A percentile compares a stretch with the other conserved stretches of the same genome.
These are phyloP conservation scores for Cephalopholis sonnerati DNA, from an alignment of 2,113 vertebrate genomes.

Conservation along the genomic window DNA sequence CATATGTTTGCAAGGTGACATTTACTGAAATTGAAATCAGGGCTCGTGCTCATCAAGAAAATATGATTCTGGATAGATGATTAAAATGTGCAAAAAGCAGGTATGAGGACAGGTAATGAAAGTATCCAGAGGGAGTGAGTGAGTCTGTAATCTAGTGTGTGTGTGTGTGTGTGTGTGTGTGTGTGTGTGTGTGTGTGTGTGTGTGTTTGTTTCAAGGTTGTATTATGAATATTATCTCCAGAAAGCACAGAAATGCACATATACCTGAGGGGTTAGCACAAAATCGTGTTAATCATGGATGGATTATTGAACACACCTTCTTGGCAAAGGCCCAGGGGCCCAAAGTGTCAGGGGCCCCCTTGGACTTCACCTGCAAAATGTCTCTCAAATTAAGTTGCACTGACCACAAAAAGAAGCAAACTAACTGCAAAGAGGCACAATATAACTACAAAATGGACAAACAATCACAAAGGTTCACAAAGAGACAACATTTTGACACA, in stretches of 20 bases:
- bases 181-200: no score
- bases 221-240: neutral
- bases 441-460: no score
- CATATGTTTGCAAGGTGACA: neutral
- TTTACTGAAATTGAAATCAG: neutral
- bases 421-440: no score
- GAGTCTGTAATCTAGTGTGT: neutral
- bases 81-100: neutral
- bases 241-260: neutral
- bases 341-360: no score
- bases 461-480: no score
- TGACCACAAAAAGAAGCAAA: no score
- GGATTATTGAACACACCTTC: no score
- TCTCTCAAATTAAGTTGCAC: no score
- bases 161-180: no score
- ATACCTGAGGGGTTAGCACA: neutral
- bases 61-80: neutral
- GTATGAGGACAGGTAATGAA: neutral
- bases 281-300: conserved; percentile 4
- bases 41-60: neutral
- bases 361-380: no score
- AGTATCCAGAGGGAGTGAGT: neutral
- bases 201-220: conserved; percentile 1
- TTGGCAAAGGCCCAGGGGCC: no score
- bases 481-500: no score